Evolutionary conservation across 2,113 vertebrate species (phyloP).

Genomic region (Enhydra lutris): DNA sequence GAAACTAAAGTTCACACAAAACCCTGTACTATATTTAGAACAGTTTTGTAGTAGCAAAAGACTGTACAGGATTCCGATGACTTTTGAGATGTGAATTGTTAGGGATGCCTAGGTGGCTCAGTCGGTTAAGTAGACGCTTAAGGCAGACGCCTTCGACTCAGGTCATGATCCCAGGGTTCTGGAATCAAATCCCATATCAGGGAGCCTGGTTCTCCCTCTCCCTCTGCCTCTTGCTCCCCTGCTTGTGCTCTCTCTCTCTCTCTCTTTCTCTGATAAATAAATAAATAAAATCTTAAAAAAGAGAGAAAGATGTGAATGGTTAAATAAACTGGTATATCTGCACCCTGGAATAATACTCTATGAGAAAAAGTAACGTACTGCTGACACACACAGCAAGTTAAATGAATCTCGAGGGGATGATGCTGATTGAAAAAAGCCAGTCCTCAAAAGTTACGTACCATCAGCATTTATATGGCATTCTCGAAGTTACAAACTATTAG

Average conservation of each 20-base stretch:
- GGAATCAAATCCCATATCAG: no score
- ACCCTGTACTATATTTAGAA: neutral
- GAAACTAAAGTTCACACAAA: neutral
- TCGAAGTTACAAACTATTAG: neutral
- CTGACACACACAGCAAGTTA: neutral
- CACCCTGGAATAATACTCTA: neutral
- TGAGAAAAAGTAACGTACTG: neutral
- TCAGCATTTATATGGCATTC: neutral
- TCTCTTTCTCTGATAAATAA: neutral
- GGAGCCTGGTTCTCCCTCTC: no score
- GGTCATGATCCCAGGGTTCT: no score
- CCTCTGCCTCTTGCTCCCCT: no score
- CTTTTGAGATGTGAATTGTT: neutral
- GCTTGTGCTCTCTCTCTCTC: no score
- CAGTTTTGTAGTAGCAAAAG: neutral
- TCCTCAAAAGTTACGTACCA: neutral
- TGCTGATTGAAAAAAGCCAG: neutral
- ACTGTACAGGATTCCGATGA: neutral
- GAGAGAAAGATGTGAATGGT: neutral
- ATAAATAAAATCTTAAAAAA: neutral
- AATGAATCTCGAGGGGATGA: neutral
- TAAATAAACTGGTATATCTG: neutral
- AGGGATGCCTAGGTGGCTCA: no score
- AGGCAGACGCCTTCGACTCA: no score
- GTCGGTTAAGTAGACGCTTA: no score